These are phyloP conservation scores for Galaxea fascicularis DNA, from an alignment of 92 coral and sea anemone genomes.

Conservation along the genomic window DNA sequence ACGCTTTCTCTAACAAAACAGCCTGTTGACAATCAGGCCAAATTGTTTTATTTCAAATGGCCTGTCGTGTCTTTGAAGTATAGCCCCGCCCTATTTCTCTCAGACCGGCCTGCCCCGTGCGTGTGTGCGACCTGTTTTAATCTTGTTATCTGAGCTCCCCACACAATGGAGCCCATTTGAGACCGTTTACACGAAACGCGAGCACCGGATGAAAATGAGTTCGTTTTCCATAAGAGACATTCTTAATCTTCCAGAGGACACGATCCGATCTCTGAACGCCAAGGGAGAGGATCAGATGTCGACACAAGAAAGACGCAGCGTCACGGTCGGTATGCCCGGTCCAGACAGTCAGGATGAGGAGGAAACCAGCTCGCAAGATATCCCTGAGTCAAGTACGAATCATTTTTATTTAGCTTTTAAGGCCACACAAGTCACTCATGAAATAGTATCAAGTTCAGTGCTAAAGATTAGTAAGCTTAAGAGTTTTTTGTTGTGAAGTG, in stretches of 20 bases:
- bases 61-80: slow-evolving; percentile 80
- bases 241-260: slow-evolving; percentile 88
- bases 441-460: neutral
- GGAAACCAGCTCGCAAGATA: slow-evolving; percentile 37
- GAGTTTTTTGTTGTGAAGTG: slow-evolving; percentile 37
- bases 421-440: neutral
- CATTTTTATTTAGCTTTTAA: slow-evolving; percentile 28
- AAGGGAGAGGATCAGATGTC: slow-evolving; percentile 50
- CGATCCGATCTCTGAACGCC: slow-evolving; percentile 74
- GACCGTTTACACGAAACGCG: slow-evolving; percentile 76
- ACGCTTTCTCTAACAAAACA: slow-evolving; percentile 90
- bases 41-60: slow-evolving; percentile 89
- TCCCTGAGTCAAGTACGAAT: slow-evolving; percentile 61
- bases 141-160: slow-evolving; percentile 71
- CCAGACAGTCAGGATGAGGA: slow-evolving; percentile 18
- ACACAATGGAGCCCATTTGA: slow-evolving; percentile 89
- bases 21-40: slow-evolving; percentile 78
- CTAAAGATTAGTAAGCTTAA: slow-evolving; percentile 28
- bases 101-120: slow-evolving; percentile 76
- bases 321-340: slow-evolving; percentile 4
- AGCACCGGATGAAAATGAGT: slow-evolving; percentile 65
- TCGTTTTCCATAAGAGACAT: slow-evolving; percentile 89
- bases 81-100: slow-evolving; percentile 85
- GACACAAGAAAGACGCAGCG: slow-evolving; percentile 25
- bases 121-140: slow-evolving; percentile 75